These are phyloP conservation scores for Myzus persicae DNA, from an alignment of 1,140 invertebrate genomes.

Conservation along the genomic window DNA sequence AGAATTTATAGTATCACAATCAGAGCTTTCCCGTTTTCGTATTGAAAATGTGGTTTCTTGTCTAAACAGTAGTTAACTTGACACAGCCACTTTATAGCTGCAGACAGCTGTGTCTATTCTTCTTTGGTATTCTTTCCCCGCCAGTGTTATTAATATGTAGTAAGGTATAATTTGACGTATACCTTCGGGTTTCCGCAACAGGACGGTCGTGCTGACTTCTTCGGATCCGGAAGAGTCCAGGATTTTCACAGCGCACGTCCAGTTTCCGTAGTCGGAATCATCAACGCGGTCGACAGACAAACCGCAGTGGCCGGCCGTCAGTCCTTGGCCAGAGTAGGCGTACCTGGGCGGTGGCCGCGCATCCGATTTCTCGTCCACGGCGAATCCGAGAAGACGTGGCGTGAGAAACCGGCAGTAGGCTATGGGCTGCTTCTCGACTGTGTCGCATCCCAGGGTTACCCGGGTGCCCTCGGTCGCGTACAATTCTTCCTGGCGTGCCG, in stretches of 20 bases:
- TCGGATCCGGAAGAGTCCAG: slow-evolving; percentile 24
- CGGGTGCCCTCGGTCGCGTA: slow-evolving; percentile 43
- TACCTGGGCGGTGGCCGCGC: not conserved
- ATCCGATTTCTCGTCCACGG: slow-evolving; percentile 7
- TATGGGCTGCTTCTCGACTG: slow-evolving; percentile 28
- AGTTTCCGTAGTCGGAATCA: slow-evolving; percentile 49
- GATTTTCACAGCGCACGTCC: slow-evolving; percentile 48
- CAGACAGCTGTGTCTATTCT: too few species aligned
- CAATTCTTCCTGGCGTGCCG: slow-evolving; percentile 29
- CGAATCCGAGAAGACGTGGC: not conserved
- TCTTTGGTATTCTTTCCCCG: too few species aligned
- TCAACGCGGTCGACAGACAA: slow-evolving; percentile 12
- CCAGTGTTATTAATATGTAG: not conserved
- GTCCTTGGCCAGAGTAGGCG: slow-evolving; percentile 31
- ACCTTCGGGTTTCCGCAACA: slow-evolving; percentile 49
- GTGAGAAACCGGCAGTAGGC: slow-evolving; percentile 45
- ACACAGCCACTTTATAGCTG: too few species aligned
- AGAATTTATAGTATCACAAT: too few species aligned
- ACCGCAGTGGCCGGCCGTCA: slow-evolving; percentile 45
- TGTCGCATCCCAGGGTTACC: slow-evolving; percentile 20
- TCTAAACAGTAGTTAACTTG: too few species aligned
- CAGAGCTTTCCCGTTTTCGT: too few species aligned
- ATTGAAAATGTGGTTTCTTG: too few species aligned
- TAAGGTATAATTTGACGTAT: not conserved
- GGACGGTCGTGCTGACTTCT: slow-evolving; percentile 34